These are phyloP conservation scores for Aspiorhynchus laticeps DNA, from an alignment of 2,113 vertebrate species.

Conservation along the genomic window DNA sequence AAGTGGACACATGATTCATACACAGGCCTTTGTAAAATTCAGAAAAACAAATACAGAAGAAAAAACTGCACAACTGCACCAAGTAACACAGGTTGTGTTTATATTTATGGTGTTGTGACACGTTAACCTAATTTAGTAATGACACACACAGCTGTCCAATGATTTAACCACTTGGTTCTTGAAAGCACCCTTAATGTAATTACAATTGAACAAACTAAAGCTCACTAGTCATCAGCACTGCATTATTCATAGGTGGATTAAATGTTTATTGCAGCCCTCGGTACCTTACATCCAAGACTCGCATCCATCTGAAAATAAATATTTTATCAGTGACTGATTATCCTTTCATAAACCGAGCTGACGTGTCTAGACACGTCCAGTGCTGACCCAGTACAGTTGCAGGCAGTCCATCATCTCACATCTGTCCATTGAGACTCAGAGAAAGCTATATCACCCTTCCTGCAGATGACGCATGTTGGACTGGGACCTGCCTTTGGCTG, in stretches of 20 bases:
- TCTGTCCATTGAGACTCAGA: neutral
- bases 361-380: slow-evolving; percentile 2
- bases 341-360: neutral
- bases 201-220: neutral
- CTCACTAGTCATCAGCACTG: neutral
- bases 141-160: neutral
- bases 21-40: neutral
- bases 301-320: slow-evolving; percentile 4
- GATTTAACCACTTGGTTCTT: neutral
- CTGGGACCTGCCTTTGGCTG: slow-evolving; percentile 6
- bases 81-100: neutral
- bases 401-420: slow-evolving; percentile 8
- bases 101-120: neutral
- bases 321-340: slow-evolving; percentile 1
- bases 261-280: neutral
- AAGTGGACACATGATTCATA: neutral
- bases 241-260: neutral
- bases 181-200: neutral
- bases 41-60: neutral
- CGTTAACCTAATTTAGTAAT: neutral
- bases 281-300: neutral
- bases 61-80: neutral
- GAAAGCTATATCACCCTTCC: neutral
- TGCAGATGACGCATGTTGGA: neutral
- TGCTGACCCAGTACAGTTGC: slow-evolving; percentile 21